Conservation (phyloP, 1,140 invertebrate species). For the Colletes gigas region DNA sequence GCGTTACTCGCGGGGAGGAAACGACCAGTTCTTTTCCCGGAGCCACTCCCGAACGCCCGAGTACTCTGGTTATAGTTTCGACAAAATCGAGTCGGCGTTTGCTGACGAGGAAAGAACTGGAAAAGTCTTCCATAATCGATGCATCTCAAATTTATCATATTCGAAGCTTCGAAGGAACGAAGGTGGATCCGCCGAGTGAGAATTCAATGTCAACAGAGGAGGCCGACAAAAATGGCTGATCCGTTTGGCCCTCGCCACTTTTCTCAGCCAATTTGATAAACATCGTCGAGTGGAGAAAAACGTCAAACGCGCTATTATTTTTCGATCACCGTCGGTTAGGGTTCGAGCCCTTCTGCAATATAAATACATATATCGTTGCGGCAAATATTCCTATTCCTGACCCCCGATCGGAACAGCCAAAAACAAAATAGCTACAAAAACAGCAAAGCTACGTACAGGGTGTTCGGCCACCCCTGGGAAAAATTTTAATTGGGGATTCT, state of each 20-base stretch:
- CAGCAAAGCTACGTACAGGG: no score
- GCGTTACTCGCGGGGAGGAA: neutral
- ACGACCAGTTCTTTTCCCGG: neutral
- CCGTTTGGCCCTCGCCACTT: neutral
- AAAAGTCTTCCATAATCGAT: no score
- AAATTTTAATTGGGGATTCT: no score
- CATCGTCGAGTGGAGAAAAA: neutral
- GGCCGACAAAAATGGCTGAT: neutral
- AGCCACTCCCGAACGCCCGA: no score
- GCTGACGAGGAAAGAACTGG: no score
- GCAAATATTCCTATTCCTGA: neutral
- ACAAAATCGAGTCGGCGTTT: no score
- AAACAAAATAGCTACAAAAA: no score
- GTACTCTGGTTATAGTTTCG: no score
- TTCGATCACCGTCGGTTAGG: conserved; percentile 4
- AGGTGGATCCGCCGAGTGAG: no score
- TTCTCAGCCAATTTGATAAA: neutral
- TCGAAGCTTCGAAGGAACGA: no score
- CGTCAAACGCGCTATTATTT: conserved; percentile 15
- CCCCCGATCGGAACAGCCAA: neutral
- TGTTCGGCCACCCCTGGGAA: no score
- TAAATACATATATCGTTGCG: neutral
- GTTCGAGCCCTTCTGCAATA: neutral
- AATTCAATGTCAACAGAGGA: neutral
- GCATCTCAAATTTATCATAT: no score